Base-by-base conservation (phyloP, 2,113 vertebrate species). In the Tonatia bakeri region DNA sequence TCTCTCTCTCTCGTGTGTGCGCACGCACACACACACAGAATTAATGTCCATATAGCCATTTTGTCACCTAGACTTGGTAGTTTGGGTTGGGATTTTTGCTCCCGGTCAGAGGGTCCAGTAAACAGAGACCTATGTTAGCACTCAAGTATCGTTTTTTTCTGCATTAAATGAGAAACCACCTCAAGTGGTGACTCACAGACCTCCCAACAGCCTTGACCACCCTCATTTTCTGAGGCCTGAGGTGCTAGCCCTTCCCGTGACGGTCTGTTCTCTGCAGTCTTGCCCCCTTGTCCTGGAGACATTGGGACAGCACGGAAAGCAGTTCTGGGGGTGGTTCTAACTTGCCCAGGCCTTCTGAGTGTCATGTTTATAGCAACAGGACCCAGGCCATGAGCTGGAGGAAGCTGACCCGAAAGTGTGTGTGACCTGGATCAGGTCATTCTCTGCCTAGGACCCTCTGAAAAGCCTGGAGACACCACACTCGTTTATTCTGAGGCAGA, bases 321-420 rank as follows among this genome's bases (percentile, higher is more conserved):
- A 38, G n/a, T 65, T 40, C 33, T 0, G 0, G 90, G 90, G 80
- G 45, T 16, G 47, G 75, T 64, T 45, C 65, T 52, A 0, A 96
- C 92, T 73, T 50, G 94, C 81, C 84, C 14, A 1, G 77, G 24
- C 31, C 40, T 72, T 91, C 84, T 12, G 31, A 43, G 75, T 10
- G 0, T 2, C 16, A 26, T 93, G 94, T 96, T 96, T 84, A 87
- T 92, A 95, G 94, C 90, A 94, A 96, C 94, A 12, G 64, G 70
- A 26, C 19, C 72, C 13, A 47, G 22, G 14, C 13, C 24, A 28
- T 3, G 33, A 43, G 40, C 91, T 24, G 38, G 15, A 61, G 70
- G 31, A 47, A 56, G 50, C 24, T 72, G 94, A n/a, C 88, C 50
- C 5, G 3, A 14, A 69, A 45, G n/a, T 15, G 36, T 69, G 87